Percentiles rank a stretch among this genome's conserved stretches.
phyloP scores from a whole-genome alignment of 1,140 invertebrate species.

The Orius laevigatus region DNA sequence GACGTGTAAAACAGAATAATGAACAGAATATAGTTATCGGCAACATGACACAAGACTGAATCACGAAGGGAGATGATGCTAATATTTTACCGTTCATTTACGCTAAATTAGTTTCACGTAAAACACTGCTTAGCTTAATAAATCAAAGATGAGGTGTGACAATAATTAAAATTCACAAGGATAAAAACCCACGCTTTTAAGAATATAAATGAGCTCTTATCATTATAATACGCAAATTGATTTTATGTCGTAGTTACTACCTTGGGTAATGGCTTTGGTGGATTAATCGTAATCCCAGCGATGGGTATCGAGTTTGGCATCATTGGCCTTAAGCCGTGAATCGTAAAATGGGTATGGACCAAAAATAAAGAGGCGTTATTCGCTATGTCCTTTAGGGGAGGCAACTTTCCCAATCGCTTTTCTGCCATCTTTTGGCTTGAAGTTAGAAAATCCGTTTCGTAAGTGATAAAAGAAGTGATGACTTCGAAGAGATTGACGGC shows the following conservation, averaged over 20 bases:
- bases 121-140: too few species aligned
- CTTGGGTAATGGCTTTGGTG: slow-evolving; percentile 34
- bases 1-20: not conserved
- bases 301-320: slow-evolving; percentile 43
- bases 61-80: slow-evolving; percentile 27
- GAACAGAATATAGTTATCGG: too few species aligned
- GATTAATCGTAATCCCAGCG: slow-evolving; percentile 32
- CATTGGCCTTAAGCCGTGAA: slow-evolving; percentile 20
- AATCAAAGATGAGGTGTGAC: too few species aligned
- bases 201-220: too few species aligned
- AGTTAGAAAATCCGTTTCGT: slow-evolving; percentile 15
- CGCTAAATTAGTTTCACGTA: too few species aligned
- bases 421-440: slow-evolving; percentile 21
- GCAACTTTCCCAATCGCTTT: slow-evolving; percentile 35
- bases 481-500: slow-evolving; percentile 29
- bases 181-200: too few species aligned
- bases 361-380: slow-evolving; percentile 41
- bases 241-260: slow-evolving; percentile 24
- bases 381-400: slow-evolving; percentile 36
- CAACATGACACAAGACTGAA: slow-evolving; percentile 21
- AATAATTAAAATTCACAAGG: too few species aligned
- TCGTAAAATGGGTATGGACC: slow-evolving; percentile 28
- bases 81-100: not conserved
- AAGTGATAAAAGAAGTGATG: not conserved
- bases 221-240: too few species aligned